Conservation (phyloP, 2,888 invertebrate genomes). For the Antitype chi region DNA sequence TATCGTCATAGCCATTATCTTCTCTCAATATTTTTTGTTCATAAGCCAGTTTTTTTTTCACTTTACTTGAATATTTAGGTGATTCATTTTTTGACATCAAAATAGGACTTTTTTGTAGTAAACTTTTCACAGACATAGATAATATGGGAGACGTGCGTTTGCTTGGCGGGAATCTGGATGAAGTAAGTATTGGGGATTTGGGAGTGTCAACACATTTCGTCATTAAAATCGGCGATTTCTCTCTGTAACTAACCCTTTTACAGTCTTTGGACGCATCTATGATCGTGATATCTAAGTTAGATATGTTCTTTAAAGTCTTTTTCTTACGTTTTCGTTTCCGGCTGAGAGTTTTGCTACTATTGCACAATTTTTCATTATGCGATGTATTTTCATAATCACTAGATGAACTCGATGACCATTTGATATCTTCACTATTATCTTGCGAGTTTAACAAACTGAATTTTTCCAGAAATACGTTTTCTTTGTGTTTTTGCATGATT, state of each 20-base stretch:
- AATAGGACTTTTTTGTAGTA: conserved; percentile 77
- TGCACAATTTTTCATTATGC: conserved; percentile 56
- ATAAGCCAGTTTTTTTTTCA: conserved; percentile 77
- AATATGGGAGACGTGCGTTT: conserved; percentile 73
- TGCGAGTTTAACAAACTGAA: conserved; percentile 82
- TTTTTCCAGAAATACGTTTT: conserved; percentile 78
- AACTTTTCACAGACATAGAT: conserved; percentile 44
- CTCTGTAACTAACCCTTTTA: conserved; percentile 44
- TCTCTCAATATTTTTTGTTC: conserved; percentile 20
- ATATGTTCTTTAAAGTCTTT: conserved; percentile 74
- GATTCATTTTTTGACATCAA: conserved; percentile 71
- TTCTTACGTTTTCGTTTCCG: conserved; percentile 81
- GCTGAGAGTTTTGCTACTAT: conserved; percentile 57
- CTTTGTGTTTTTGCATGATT: conserved; percentile 76
- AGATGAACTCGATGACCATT: conserved; percentile 84
- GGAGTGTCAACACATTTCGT: conserved; percentile 44
- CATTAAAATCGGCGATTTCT: conserved; percentile 72
- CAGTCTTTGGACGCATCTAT: conserved; percentile 66
- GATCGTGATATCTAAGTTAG: conserved; percentile 80
- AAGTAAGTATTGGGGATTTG: conserved; percentile 71
- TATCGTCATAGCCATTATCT: background rate
- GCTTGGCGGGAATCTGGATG: conserved; percentile 53
- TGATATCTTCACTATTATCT: conserved; percentile 80
- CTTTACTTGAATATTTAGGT: conserved; percentile 68
- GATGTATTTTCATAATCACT: conserved; percentile 80